Percentiles rank a stretch among this genome's conserved stretches.
Evolutionary conservation across 35 echinoderm and acorn worm species (phyloP).

Genomic region (Amphiura filiformis): DNA sequence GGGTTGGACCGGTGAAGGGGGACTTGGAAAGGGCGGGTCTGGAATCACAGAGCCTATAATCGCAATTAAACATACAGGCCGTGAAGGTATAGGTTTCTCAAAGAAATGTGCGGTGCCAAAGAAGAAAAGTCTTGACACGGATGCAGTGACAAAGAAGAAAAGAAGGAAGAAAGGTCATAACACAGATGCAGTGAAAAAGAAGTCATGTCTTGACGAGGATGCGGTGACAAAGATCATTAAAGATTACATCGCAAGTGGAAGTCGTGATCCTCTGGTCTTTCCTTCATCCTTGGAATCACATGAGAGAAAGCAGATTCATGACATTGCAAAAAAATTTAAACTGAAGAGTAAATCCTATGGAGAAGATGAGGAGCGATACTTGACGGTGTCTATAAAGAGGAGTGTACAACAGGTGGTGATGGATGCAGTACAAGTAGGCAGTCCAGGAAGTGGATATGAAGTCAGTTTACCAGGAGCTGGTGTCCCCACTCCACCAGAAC

Average conservation of each 20-base stretch:
- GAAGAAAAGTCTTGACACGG: too few relatives aligned
- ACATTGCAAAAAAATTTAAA: neutral
- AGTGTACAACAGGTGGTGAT: slow-evolving; percentile 24
- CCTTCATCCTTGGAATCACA: neutral
- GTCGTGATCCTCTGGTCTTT: slow-evolving; percentile 34
- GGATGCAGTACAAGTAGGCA: slow-evolving; percentile 26
- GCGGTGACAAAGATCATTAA: slow-evolving; percentile 9
- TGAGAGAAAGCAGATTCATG: slow-evolving; percentile 43
- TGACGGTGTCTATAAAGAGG: slow-evolving; percentile 9
- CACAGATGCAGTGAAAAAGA: too few relatives aligned
- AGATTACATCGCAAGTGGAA: slow-evolving; percentile 23
- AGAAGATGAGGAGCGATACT: slow-evolving; percentile 9
- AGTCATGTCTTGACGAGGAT: neutral
- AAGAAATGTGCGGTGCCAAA: too few relatives aligned
- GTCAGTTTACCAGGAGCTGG: neutral
- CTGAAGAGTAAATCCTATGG: slow-evolving; percentile 47
- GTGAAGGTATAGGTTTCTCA: slow-evolving; percentile 36
- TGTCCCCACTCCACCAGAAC: too few relatives aligned
- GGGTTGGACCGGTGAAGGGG: slow-evolving; percentile 55
- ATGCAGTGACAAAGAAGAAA: too few relatives aligned
- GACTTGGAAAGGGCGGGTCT: slow-evolving; percentile 20
- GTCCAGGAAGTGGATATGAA: slow-evolving; percentile 33
- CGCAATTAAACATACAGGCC: neutral
- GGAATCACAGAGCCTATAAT: slow-evolving; percentile 42
- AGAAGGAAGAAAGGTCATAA: too few relatives aligned